Percentiles rank a stretch among this genome's conserved stretches.
These are phyloP conservation scores for Miniopterus natalensis DNA, from an alignment of 2,113 vertebrate species.

Conservation along the genomic window DNA sequence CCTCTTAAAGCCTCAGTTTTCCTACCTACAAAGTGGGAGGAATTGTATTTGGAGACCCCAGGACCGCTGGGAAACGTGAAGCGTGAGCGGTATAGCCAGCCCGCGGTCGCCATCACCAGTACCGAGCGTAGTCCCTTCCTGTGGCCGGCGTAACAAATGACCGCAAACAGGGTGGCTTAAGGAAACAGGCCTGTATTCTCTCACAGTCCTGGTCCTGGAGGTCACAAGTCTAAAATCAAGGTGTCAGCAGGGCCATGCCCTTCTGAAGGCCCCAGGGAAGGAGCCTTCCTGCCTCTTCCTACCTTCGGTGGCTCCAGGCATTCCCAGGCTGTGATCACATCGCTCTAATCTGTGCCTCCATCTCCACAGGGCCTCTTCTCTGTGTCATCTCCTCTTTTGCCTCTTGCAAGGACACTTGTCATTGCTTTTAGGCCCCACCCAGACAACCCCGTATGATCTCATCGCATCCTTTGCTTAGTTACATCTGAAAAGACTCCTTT, in stretches of 20 bases:
- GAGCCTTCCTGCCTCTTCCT: neutral
- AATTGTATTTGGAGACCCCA: neutral
- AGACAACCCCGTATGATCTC: neutral
- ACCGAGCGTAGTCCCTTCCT: neutral
- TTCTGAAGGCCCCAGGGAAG: neutral
- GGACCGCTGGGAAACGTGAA: neutral
- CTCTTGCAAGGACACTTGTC: neutral
- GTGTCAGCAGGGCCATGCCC: rapidly evolving
- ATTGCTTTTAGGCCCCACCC: neutral
- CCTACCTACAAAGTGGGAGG: neutral
- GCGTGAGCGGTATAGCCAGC: neutral
- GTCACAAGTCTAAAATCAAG: neutral
- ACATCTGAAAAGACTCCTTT: neutral
- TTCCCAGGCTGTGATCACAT: neutral
- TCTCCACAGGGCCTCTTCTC: neutral
- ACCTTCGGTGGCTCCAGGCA: rapidly evolving
- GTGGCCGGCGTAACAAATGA: neutral
- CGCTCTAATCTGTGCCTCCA: neutral
- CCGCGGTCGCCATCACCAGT: neutral
- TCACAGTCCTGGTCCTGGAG: neutral
- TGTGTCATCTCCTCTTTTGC: neutral
- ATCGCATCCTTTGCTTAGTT: neutral
- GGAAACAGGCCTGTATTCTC: neutral
- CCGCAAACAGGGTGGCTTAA: neutral
- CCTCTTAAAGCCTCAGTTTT: neutral